Base-by-base conservation (phyloP, 2,797 vertebrate species). In the Chiroxiphia lanceolata region DNA sequence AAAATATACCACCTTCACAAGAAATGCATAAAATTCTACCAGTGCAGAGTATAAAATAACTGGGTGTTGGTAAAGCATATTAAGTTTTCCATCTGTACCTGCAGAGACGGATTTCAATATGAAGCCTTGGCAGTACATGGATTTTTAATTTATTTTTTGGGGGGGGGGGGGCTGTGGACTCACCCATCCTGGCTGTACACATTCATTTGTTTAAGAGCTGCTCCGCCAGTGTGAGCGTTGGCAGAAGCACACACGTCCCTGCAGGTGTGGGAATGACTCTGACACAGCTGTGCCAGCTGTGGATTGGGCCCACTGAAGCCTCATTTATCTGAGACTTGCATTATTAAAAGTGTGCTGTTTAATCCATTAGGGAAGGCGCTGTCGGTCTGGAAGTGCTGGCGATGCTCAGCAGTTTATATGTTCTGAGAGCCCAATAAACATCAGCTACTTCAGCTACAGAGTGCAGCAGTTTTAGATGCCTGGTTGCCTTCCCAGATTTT, bases 401-500 rank as follows among this genome's bases (percentile, higher is more conserved):
- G 0, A 9, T 61, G 64, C 81, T 48, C 63, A 57, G 60, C 42
- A 40, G 71, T 77, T 95, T 64, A 15, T 70, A 10, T 16, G 54
- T 85, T 95, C 78, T 54, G 88, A 64, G 86, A 87, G 59, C 48
- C 81, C 67, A 69, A 29, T 76, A 94, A 91, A 51, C 60, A 36
- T 71, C 70, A 44, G 34, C 77, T 26, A 25, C 83, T 93, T 44
- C 67, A 77, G 34, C 45, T 68, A 36, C 8, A 10, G 42, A 84
- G 34, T 12, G 38, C 51, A 76, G 56, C 63, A 31, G 27, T 59
- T 89, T 63, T 29, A 67, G 90, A 61, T 90, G 71, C 81, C 75
- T 92, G 54, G 51, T 85, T 95, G 50, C 81, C 84, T 95, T 89
- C 71, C 65, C 1, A 5, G 68, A 69, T 90, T 92, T 84, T 85